Percentiles rank a stretch among this genome's conserved stretches.
Conservation (phyloP, 2,888 invertebrate species). For the Eupsilia transversa region DNA sequence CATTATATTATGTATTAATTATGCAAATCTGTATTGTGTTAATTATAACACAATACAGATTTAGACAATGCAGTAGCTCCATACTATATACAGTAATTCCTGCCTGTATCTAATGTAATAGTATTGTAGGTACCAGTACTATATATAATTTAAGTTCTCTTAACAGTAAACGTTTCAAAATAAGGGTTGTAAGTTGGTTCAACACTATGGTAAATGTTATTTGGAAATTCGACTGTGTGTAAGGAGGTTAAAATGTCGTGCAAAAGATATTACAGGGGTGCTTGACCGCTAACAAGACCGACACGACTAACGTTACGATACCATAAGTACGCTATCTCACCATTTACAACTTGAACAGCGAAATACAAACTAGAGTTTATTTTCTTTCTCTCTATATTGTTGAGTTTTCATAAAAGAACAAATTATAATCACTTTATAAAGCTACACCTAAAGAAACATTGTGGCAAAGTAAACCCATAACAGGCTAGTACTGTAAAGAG, state of each 20-base stretch:
- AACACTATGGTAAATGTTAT: neutral
- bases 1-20: conserved; percentile 52
- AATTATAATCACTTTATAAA: conserved; percentile 14
- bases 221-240: neutral
- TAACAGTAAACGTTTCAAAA: neutral
- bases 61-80: neutral
- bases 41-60: neutral
- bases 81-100: neutral
- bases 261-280: neutral
- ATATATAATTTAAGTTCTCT: conserved; percentile 4
- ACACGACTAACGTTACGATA: neutral
- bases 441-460: conserved; percentile 26
- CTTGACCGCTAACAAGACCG: conserved; percentile 13
- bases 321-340: neutral
- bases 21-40: conserved; percentile 57
- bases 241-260: neutral
- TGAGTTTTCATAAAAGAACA: neutral
- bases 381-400: neutral
- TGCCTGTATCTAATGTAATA: neutral
- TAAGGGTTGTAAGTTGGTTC: neutral
- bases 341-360: conserved; percentile 7
- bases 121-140: neutral
- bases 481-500: conserved; percentile 67
- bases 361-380: neutral
- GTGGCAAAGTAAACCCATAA: conserved; percentile 68